phyloP scores from a whole-genome alignment of 1,140 invertebrate species.

The Ditylenchus dipsaci region DNA sequence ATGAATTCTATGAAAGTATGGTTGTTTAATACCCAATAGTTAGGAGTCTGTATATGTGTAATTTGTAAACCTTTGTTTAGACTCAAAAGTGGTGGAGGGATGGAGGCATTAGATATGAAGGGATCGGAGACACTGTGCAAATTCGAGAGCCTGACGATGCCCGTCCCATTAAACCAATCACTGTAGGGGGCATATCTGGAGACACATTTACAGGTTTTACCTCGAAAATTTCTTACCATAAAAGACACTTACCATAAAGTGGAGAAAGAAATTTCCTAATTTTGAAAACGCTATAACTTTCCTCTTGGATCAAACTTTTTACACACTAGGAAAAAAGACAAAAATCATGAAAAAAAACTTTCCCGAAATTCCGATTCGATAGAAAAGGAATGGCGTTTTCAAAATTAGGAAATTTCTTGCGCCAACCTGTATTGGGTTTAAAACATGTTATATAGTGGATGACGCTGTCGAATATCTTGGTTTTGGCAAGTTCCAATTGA shows the following conservation, averaged over 20 bases:
- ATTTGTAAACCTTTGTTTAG: slow-evolving; percentile 10
- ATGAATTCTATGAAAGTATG: neutral
- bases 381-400: too few relatives aligned
- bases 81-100: slow-evolving; percentile 21
- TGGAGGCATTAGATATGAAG: slow-evolving; percentile 37
- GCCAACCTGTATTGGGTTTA: slow-evolving; percentile 68
- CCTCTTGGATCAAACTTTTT: too few relatives aligned
- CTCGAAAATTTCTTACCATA: too few relatives aligned
- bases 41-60: too few relatives aligned
- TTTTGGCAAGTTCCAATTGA: slow-evolving; percentile 91
- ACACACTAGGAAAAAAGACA: too few relatives aligned
- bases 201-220: neutral
- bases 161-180: slow-evolving; percentile 1
- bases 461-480: slow-evolving; percentile 90
- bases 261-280: too few relatives aligned
- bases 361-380: too few relatives aligned
- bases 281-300: too few relatives aligned
- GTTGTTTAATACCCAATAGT: neutral
- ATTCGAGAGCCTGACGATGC: slow-evolving; percentile 24
- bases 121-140: slow-evolving; percentile 23
- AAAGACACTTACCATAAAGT: too few relatives aligned
- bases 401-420: too few relatives aligned
- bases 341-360: too few relatives aligned
- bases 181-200: neutral
- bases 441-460: slow-evolving; percentile 83